Percentiles rank a stretch among this genome's conserved stretches.
Evolutionary conservation across 2,888 invertebrate species (phyloP).

Genomic region (Zonitis immaculata): DNA sequence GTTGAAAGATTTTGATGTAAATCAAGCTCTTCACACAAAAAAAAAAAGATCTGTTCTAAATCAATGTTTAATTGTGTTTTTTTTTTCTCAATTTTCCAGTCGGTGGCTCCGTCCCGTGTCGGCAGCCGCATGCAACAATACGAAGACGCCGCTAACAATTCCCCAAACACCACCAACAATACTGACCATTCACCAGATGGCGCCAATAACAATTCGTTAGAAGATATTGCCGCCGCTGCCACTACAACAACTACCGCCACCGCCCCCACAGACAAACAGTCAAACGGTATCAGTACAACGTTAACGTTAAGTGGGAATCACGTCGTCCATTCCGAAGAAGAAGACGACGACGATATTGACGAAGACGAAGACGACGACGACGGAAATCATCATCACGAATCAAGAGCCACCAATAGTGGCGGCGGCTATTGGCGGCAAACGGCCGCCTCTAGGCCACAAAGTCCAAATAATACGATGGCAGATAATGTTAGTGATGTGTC

Average conservation of each 20-base stretch:
- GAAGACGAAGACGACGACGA: slow-evolving; percentile 29
- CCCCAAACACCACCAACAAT: slow-evolving; percentile 21
- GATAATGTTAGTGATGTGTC: slow-evolving; percentile 60
- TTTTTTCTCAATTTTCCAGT: slow-evolving; percentile 31
- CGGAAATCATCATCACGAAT: slow-evolving; percentile 8
- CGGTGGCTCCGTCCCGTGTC: slow-evolving; percentile 46
- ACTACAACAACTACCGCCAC: slow-evolving; percentile 40
- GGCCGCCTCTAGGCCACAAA: slow-evolving; percentile 52
- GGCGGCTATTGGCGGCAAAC: slow-evolving; percentile 52
- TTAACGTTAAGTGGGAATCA: slow-evolving; percentile 34
- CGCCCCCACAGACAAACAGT: slow-evolving; percentile 28
- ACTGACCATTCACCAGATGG: slow-evolving; percentile 31
- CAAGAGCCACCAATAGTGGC: slow-evolving; percentile 48
- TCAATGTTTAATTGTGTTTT: no score
- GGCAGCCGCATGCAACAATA: slow-evolving; percentile 47
- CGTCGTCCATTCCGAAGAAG: slow-evolving; percentile 25
- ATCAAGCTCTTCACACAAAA: no score
- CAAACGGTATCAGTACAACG: slow-evolving; percentile 34
- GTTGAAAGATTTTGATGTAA: no score
- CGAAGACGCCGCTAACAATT: slow-evolving; percentile 49
- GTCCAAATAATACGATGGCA: slow-evolving; percentile 50
- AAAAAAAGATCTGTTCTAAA: no score
- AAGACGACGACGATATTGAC: slow-evolving; percentile 43
- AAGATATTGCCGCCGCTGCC: slow-evolving; percentile 48
- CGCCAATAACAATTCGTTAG: slow-evolving; percentile 49